phyloP scores from a whole-genome alignment of 2,797 vertebrate species.

The Argyrosomus regius region DNA sequence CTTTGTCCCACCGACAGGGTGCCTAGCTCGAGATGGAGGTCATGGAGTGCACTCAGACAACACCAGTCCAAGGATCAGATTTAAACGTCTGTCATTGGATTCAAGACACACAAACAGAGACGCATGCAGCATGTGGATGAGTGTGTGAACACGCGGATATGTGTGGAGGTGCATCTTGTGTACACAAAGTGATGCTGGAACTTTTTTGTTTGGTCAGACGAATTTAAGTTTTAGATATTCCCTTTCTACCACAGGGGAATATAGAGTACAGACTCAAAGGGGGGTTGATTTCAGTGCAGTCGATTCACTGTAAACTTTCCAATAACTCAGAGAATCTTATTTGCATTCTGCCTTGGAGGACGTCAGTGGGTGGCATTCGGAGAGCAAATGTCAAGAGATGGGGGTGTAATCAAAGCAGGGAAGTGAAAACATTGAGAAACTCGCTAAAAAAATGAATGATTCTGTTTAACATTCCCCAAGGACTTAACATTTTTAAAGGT shows the following conservation, averaged over 20 bases:
- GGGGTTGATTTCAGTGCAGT: conserved; percentile 4
- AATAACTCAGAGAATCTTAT: conserved; percentile 26
- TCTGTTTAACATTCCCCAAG: background rate
- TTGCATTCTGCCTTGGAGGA: conserved; percentile 30
- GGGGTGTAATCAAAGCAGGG: conserved; percentile 38
- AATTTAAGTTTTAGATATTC: background rate
- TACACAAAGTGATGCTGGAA: background rate
- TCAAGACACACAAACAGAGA: conserved; percentile 18
- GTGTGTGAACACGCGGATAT: background rate
- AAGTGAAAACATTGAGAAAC: conserved; percentile 30
- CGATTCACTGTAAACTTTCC: conserved; percentile 9
- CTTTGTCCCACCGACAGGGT: conserved; percentile 65
- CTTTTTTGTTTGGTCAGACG: background rate
- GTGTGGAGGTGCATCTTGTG: background rate
- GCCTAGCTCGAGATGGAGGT: conserved; percentile 48
- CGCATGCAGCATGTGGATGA: conserved; percentile 4
- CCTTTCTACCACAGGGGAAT: background rate
- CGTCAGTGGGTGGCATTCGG: conserved; percentile 42
- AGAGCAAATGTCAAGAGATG: conserved; percentile 55
- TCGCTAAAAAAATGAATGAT: conserved; percentile 21
- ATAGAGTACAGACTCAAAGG: background rate
- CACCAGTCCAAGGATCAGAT: conserved; percentile 39
- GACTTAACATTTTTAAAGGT: conserved; percentile 28
- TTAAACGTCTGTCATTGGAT: conserved; percentile 25
- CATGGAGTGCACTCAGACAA: conserved; percentile 43